phyloP scores from a whole-genome alignment of 1,140 invertebrate genomes.

The Pseudobourletiella spinata region DNA sequence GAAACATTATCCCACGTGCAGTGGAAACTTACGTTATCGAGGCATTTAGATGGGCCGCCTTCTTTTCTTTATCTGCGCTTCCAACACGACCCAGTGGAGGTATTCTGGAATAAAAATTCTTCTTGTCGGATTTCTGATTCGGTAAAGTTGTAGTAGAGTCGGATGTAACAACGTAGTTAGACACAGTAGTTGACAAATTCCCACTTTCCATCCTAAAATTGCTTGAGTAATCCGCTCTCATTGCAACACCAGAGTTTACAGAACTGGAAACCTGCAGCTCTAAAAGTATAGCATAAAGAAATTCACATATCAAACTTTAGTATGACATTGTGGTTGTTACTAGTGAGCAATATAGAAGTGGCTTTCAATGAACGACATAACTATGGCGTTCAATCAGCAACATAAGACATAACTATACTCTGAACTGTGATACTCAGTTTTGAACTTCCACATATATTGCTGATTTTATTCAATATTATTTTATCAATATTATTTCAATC shows the following conservation, averaged over 20 bases:
- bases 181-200: constrained; percentile 15
- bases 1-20: too few relatives aligned
- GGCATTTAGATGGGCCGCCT: neutral
- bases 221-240: constrained; percentile 13
- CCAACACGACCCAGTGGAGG: constrained; percentile 31
- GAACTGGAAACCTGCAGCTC: constrained; percentile 8
- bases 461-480: too few relatives aligned
- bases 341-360: too few relatives aligned
- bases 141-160: constrained; percentile 2
- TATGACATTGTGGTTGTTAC: too few relatives aligned
- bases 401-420: too few relatives aligned
- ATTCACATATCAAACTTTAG: too few relatives aligned
- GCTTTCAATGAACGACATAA: too few relatives aligned
- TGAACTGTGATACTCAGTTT: too few relatives aligned
- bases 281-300: constrained; percentile 1
- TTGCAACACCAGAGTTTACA: neutral
- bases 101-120: constrained; percentile 33
- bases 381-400: too few relatives aligned
- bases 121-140: constrained; percentile 31
- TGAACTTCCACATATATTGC: too few relatives aligned
- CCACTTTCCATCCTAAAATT: neutral
- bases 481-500: neutral
- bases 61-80: constrained; percentile 29
- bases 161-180: too few relatives aligned
- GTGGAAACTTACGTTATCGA: constrained; percentile 4